Conservation (phyloP, 2,113 vertebrate species). For the Zapornia atra region DNA sequence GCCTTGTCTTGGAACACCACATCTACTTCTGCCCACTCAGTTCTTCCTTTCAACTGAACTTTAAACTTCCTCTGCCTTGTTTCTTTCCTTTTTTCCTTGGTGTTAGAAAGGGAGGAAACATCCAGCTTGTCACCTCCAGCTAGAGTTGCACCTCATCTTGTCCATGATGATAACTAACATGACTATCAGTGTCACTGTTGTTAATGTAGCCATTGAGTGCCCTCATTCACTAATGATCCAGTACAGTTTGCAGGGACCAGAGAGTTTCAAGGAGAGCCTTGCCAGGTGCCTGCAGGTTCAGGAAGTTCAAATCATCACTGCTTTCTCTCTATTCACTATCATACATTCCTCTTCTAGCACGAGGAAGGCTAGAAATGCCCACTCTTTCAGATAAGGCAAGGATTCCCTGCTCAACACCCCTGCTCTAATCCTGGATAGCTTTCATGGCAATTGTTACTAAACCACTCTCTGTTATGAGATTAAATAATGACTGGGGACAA, state of each 20-base stretch:
- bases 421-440: neutral
- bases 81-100: neutral
- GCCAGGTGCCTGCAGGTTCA: conserved; percentile 14
- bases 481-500: conserved; percentile 3
- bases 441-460: neutral
- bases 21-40: neutral
- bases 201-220: neutral
- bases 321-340: neutral
- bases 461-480: neutral
- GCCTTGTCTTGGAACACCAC: neutral
- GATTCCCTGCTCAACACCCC: neutral
- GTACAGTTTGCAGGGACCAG: neutral
- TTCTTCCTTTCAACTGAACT: neutral
- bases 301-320: neutral
- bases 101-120: neutral
- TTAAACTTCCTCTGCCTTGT: neutral
- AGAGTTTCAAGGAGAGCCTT: neutral
- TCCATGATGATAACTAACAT: neutral
- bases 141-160: neutral
- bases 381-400: neutral
- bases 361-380: neutral
- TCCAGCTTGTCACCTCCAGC: neutral
- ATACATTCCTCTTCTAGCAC: neutral
- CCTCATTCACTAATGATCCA: neutral
- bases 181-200: neutral